Conservation (phyloP, 2,888 invertebrate species). For the Plebejus melissa region DNA sequence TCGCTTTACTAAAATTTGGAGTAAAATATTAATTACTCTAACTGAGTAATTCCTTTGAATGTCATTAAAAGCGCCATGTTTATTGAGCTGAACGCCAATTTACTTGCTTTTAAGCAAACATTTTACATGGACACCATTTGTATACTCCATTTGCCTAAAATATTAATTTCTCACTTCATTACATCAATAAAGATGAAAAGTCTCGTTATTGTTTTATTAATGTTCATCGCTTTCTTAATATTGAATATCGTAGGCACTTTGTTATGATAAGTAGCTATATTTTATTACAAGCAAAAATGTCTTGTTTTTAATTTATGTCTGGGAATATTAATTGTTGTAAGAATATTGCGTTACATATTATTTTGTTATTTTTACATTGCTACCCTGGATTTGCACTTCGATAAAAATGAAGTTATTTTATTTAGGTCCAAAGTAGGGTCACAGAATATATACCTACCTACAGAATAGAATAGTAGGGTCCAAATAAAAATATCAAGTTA, state of each 20-base stretch:
- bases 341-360: too few species aligned
- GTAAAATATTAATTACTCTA: neutral
- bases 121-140: neutral
- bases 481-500: too few species aligned
- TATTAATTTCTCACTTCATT: neutral
- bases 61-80: neutral
- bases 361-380: too few species aligned
- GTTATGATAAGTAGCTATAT: neutral
- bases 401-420: too few species aligned
- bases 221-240: neutral
- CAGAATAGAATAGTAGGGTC: too few species aligned
- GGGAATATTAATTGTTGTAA: too few species aligned
- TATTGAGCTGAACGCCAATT: conserved; percentile 1
- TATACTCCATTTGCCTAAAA: conserved; percentile 1
- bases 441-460: too few species aligned
- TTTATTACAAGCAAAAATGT: neutral
- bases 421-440: too few species aligned
- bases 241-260: neutral
- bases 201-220: neutral
- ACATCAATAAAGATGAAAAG: neutral
- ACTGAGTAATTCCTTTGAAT: neutral
- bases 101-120: neutral
- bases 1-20: neutral
- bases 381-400: too few species aligned
- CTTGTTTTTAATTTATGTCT: neutral